A percentile compares a stretch with the other conserved stretches of the same genome.
phyloP scores from a whole-genome alignment of 1,140 invertebrate species.

The Anagrus nilaparvatae region DNA sequence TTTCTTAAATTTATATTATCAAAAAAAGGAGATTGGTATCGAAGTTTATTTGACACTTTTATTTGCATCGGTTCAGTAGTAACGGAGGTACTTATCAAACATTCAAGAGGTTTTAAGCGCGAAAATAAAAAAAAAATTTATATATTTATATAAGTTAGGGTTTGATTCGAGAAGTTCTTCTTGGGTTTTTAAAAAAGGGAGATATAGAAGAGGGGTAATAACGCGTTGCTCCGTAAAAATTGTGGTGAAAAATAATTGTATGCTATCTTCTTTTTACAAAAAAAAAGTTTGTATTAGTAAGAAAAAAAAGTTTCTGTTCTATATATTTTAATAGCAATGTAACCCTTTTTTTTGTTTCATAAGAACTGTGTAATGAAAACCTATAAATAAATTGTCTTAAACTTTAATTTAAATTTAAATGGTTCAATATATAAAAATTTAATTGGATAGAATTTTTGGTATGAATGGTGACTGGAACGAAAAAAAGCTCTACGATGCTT shows the following conservation, averaged over 20 bases:
- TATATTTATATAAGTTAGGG: too few species aligned
- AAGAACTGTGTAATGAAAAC: slow-evolving; percentile 42
- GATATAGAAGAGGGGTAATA: background rate
- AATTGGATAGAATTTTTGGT: too few species aligned
- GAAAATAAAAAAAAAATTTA: too few species aligned
- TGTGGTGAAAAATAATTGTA: slow-evolving; percentile 39
- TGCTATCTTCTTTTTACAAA: too few species aligned
- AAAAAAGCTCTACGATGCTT: too few species aligned
- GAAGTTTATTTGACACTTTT: slow-evolving; percentile 39
- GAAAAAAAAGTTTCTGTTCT: too few species aligned
- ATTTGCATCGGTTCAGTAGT: slow-evolving; percentile 33
- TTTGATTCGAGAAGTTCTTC: slow-evolving; percentile 1
- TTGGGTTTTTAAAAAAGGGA: slow-evolving; percentile 9
- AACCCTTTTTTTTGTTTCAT: too few species aligned
- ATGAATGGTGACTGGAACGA: too few species aligned
- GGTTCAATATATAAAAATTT: too few species aligned
- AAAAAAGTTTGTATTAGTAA: too few species aligned
- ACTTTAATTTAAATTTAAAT: too few species aligned
- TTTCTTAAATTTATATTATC: background rate
- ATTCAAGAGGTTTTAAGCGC: slow-evolving; percentile 24
- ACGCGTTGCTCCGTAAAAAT: slow-evolving; percentile 8
- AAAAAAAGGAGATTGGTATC: slow-evolving; percentile 34
- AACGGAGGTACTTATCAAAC: slow-evolving; percentile 21
- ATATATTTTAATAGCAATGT: too few species aligned
- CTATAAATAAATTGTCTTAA: slow-evolving; percentile 43